These are phyloP conservation scores for Chionis minor DNA, from an alignment of 2,113 vertebrate genomes.

Conservation along the genomic window DNA sequence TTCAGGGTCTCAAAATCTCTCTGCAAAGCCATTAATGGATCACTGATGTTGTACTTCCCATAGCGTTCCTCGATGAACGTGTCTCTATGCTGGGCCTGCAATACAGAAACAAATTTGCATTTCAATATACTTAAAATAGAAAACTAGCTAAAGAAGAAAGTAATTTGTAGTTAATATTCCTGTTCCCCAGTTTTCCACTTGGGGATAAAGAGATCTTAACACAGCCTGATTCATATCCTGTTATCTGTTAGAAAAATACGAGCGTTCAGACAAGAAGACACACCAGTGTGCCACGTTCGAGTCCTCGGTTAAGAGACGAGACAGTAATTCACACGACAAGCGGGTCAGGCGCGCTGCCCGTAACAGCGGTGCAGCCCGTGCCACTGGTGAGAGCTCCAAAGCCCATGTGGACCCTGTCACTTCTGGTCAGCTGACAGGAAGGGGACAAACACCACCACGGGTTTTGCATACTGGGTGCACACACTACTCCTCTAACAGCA, in stretches of 20 bases:
- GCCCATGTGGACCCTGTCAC: no score
- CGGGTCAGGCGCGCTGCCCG: rapidly evolving
- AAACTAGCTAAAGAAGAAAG: not conserved
- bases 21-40: constrained; percentile 92
- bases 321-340: not conserved
- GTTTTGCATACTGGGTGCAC: not conserved
- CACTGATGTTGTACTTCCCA: constrained; percentile 93
- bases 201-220: not conserved
- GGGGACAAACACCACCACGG: not conserved
- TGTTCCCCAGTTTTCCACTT: not conserved
- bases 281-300: not conserved
- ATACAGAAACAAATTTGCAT: not conserved
- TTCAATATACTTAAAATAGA: not conserved
- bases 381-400: not conserved
- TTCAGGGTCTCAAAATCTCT: constrained; percentile 88
- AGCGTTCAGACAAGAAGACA: not conserved
- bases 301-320: not conserved
- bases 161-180: not conserved
- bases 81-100: constrained; percentile 89
- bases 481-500: not conserved
- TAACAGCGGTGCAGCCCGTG: not conserved
- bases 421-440: no score
- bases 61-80: constrained; percentile 92
- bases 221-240: not conserved
- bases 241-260: not conserved